These are phyloP conservation scores for Pogoniulus pusillus DNA, from an alignment of 2,797 vertebrate genomes.

Conservation along the genomic window DNA sequence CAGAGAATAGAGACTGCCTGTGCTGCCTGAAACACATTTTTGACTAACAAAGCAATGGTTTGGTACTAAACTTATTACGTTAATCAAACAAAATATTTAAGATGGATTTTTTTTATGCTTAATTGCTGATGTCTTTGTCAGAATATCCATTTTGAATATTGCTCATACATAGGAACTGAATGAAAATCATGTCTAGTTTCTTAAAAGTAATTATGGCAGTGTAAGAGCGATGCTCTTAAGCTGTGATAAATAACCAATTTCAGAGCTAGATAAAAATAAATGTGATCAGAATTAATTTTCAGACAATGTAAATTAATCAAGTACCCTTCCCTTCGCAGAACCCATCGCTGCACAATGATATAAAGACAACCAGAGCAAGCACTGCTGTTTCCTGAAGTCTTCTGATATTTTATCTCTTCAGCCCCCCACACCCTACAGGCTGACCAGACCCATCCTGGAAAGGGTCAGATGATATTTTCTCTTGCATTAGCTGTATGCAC, in stretches of 20 bases:
- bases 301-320: background rate
- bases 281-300: background rate
- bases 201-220: background rate
- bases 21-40: background rate
- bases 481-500: background rate
- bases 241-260: background rate
- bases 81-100: background rate
- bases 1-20: background rate
- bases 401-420: background rate
- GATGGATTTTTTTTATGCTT: background rate
- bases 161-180: background rate
- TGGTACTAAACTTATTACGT: background rate
- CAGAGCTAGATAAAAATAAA: background rate
- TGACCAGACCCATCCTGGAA: background rate
- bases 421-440: background rate
- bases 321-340: background rate
- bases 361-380: background rate
- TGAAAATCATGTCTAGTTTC: background rate
- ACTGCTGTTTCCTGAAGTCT: background rate
- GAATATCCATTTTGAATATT: background rate
- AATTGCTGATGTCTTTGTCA: background rate
- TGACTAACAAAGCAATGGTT: background rate
- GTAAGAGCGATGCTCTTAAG: background rate
- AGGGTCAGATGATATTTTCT: background rate
- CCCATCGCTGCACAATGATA: background rate